Evolutionary conservation across 2,113 vertebrate genomes (phyloP).

Genomic region (Otis tarda): DNA sequence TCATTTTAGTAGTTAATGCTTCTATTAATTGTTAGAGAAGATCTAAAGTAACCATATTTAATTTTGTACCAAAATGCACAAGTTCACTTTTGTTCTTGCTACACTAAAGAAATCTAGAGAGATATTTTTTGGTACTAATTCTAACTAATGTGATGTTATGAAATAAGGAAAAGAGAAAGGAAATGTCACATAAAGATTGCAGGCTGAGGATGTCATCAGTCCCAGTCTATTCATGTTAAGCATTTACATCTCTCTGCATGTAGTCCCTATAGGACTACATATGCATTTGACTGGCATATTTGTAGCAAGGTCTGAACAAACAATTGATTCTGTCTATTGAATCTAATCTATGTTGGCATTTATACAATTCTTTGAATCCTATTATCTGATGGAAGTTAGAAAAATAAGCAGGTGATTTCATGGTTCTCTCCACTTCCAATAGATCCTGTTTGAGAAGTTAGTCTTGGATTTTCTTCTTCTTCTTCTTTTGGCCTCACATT

Average conservation of each 20-base stretch:
- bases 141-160: background rate
- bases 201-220: background rate
- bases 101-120: background rate
- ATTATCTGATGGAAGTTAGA: slow-evolving; percentile 46
- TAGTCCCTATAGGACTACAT: slow-evolving; percentile 26
- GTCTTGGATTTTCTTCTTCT: slow-evolving; percentile 23
- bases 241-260: slow-evolving; percentile 46
- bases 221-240: background rate
- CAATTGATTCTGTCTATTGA: slow-evolving; percentile 55
- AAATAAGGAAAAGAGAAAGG: background rate
- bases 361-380: slow-evolving; percentile 51
- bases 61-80: background rate
- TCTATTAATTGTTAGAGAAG: background rate
- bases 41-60: background rate
- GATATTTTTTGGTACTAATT: too few relatives aligned
- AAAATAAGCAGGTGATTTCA: slow-evolving; percentile 62
- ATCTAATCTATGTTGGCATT: slow-evolving; percentile 61
- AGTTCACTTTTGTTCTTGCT: background rate
- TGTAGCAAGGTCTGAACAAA: background rate
- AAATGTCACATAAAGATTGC: slow-evolving; percentile 28
- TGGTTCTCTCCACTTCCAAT: slow-evolving; percentile 39
- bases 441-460: slow-evolving; percentile 35
- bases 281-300: slow-evolving; percentile 39
- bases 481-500: background rate
- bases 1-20: background rate